Conservation (phyloP, 2,113 vertebrate species). For the Cepphus grylle region DNA sequence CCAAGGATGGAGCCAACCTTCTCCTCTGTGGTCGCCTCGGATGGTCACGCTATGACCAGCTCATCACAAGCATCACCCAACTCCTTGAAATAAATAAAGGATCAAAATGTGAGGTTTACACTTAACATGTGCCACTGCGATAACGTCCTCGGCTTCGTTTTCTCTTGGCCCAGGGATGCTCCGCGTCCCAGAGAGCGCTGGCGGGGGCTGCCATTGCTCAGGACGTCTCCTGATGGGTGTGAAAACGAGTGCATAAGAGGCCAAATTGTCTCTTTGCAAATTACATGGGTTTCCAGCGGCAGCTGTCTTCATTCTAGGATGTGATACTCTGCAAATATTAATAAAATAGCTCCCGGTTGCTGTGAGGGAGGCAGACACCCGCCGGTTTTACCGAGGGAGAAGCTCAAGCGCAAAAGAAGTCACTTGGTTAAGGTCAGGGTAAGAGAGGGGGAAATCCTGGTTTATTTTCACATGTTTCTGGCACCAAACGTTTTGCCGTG, state of each 20-base stretch:
- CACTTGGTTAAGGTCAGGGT: neutral
- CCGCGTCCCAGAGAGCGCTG: accelerated
- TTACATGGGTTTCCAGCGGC: accelerated
- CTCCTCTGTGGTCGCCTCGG: accelerated
- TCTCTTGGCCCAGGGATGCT: neutral
- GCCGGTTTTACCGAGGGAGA: neutral
- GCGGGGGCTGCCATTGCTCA: neutral
- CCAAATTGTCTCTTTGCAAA: neutral
- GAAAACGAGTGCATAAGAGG: neutral
- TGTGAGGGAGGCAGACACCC: neutral
- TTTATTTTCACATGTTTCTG: neutral
- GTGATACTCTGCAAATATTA: neutral
- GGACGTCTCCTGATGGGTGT: neutral
- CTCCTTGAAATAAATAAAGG: neutral
- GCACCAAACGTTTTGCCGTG: neutral
- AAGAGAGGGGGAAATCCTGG: neutral
- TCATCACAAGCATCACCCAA: accelerated
- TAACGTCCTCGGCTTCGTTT: neutral
- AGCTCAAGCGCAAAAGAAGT: neutral
- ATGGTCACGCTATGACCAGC: accelerated
- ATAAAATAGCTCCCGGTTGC: neutral
- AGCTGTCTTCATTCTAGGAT: neutral
- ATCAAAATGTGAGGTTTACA: neutral
- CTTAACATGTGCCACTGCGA: accelerated
- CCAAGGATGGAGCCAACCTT: neutral